A percentile compares a stretch with the other conserved stretches of the same genome.
phyloP scores from a whole-genome alignment of 2,888 invertebrate species.

The Muscina levida region DNA sequence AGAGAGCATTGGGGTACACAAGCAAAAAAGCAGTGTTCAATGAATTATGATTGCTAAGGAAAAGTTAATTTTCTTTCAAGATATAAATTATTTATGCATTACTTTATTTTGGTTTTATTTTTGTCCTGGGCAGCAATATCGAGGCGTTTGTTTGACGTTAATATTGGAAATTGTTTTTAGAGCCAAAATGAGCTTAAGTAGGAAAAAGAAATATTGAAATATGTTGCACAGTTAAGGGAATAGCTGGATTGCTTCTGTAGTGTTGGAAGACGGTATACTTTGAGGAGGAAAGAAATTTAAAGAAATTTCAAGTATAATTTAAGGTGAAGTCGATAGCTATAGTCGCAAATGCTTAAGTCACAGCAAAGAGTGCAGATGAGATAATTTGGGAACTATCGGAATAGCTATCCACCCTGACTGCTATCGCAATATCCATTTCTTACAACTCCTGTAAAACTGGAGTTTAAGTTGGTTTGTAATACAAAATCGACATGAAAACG shows the following conservation, averaged over 20 bases:
- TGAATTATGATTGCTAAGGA: constrained; percentile 56
- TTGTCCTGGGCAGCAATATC: neutral
- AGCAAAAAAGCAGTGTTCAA: constrained; percentile 48
- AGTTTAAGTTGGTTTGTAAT: no score
- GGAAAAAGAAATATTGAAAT: neutral
- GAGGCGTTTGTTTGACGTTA: constrained; percentile 14
- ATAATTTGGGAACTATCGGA: no score
- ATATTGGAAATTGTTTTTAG: constrained; percentile 32
- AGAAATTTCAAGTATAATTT: constrained; percentile 4
- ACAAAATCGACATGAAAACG: no score
- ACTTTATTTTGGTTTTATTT: no score
- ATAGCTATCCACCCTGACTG: no score
- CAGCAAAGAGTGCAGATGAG: no score
- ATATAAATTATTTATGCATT: constrained; percentile 61
- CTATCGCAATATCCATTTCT: no score
- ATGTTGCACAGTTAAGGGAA: no score
- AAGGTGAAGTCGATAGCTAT: neutral
- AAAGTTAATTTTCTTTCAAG: constrained; percentile 58
- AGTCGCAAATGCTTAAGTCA: no score
- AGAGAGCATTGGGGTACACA: no score
- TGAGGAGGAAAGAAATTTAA: constrained; percentile 7
- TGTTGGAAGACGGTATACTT: neutral
- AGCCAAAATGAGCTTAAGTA: no score
- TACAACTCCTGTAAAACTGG: no score
- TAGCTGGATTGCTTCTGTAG: neutral